A percentile compares a stretch with the other conserved stretches of the same genome.
These are phyloP conservation scores for Drosophila arizonae DNA, from an alignment of 1,140 invertebrate genomes.

Conservation along the genomic window DNA sequence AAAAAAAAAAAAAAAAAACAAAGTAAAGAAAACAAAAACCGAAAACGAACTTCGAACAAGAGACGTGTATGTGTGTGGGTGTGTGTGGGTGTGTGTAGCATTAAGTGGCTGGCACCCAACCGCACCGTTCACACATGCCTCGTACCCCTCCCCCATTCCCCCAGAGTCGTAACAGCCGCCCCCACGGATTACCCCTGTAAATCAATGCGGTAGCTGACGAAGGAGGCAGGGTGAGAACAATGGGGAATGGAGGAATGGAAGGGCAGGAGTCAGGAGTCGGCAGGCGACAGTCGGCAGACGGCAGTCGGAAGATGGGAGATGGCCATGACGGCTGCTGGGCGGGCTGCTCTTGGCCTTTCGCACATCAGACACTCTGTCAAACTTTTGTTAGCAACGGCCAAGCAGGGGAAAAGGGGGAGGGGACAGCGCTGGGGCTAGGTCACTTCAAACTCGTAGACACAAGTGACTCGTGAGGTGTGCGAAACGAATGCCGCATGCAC, in stretches of 20 bases:
- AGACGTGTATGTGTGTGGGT: slow-evolving; percentile 1
- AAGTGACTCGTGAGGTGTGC: slow-evolving; percentile 19
- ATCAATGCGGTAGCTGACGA: slow-evolving; percentile 63
- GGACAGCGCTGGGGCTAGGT: slow-evolving; percentile 2
- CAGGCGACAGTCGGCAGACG: not conserved
- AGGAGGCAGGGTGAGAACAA: slow-evolving; percentile 24
- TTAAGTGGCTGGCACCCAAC: slow-evolving; percentile 66
- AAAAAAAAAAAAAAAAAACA: slow-evolving; percentile 15
- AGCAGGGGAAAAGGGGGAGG: not conserved
- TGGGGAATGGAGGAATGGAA: not conserved
- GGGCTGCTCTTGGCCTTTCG: slow-evolving; percentile 74
- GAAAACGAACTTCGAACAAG: slow-evolving; percentile 19
- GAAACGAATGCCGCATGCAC: slow-evolving; percentile 1
- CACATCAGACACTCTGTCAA: slow-evolving; percentile 74
- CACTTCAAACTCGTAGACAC: slow-evolving; percentile 42
- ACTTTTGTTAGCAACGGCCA: slow-evolving; percentile 64
- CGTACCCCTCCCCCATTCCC: too few species aligned
- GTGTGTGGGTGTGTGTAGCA: slow-evolving; percentile 48
- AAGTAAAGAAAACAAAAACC: slow-evolving; percentile 12
- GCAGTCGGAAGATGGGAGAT: slow-evolving; percentile 13
- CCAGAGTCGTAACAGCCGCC: not conserved
- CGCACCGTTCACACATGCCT: not conserved
- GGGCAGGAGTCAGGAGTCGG: not conserved
- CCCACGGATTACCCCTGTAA: slow-evolving; percentile 38
- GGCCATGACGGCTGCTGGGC: slow-evolving; percentile 45